Evolutionary conservation across 2,113 vertebrate genomes (phyloP), one percentile per base, ranked within the genome.

Genomic region (Uria aalge): DNA sequence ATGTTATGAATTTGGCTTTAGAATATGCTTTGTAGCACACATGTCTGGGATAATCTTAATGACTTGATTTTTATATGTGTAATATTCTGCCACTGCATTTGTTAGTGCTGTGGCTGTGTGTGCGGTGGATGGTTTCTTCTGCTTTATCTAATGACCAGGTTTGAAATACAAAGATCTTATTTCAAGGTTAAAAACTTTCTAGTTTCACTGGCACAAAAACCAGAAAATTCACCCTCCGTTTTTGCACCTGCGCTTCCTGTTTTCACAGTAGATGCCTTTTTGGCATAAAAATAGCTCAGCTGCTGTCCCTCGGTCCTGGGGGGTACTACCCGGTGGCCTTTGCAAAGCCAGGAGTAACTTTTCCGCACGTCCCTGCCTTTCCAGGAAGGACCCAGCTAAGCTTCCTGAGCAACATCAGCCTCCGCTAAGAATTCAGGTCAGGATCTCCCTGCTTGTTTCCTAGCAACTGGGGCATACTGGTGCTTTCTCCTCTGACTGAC

Each of bases 381-480:
- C 43, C 72, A 92, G 72, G 69, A 82, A 87, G 76, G 64, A 84
- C 55, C 45, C 60, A 81, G 84, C 76, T 64, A 89, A 88, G 90
- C 94, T 94, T 97, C 80, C 95, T 55, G 90, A 94, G 94, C 90
- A 96, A 94, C 95, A 96, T 95, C 96, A 95, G 95, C 93, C 93
- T 94, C 55, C 5, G 0, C 96, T 96, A 97, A 97, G 95, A 98
- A 98, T 98, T 98, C 98, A 98, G 96, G 97, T 98, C 97, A 98
- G 97, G 96, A 97, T 96, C 97, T 96, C 96, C 94, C 90, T 92
- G 52, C 92, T 85, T 74, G 98, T 98, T 94, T 94, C 97, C 94
- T 98, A 98, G 98, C 98, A 98, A 98, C 97, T 96, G 69, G 91
- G 57, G 95, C 90, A 97, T 95, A 96, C 92, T 95, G 75, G 91